A percentile compares a stretch with the other conserved stretches of the same genome.
Conservation (phyloP, 2,797 vertebrate species). For the Remorina albescens region DNA sequence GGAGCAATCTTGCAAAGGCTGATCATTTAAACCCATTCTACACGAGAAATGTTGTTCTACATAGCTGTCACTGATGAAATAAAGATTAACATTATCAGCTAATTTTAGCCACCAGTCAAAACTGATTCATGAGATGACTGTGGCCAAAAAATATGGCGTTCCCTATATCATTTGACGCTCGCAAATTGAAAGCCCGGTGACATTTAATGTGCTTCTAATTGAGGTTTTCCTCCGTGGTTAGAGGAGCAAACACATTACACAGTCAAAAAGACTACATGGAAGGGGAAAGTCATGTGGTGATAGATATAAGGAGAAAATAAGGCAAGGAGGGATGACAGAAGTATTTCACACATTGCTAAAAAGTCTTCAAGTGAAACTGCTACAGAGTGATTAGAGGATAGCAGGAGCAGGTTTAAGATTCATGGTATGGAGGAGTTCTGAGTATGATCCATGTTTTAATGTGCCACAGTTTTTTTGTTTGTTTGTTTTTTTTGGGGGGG, state of each 20-base stretch:
- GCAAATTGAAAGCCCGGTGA: background rate
- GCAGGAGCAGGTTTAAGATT: constrained; percentile 22
- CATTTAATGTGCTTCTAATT: background rate
- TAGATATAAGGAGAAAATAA: constrained; percentile 20
- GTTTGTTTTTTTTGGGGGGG: background rate
- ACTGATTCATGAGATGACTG: constrained; percentile 51
- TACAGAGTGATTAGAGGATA: constrained; percentile 11
- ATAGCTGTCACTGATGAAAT: constrained; percentile 54
- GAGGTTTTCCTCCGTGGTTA: constrained; percentile 29
- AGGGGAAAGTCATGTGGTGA: constrained; percentile 3
- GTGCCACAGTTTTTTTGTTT: background rate
- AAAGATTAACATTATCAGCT: constrained; percentile 58
- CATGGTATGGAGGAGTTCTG: background rate
- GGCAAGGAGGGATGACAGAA: constrained; percentile 26
- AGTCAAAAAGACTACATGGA: background rate
- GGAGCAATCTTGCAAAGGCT: constrained; percentile 7
- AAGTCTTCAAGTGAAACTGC: constrained; percentile 43
- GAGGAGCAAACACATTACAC: constrained; percentile 12
- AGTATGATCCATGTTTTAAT: background rate
- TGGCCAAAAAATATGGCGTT: constrained; percentile 24
- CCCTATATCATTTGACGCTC: constrained; percentile 13
- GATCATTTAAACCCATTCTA: constrained; percentile 38
- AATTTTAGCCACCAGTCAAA: constrained; percentile 62
- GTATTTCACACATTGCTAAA: constrained; percentile 42
- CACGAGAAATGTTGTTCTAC: constrained; percentile 44